Conservation (phyloP, 1,140 invertebrate species). For the Galendromus occidentalis region DNA sequence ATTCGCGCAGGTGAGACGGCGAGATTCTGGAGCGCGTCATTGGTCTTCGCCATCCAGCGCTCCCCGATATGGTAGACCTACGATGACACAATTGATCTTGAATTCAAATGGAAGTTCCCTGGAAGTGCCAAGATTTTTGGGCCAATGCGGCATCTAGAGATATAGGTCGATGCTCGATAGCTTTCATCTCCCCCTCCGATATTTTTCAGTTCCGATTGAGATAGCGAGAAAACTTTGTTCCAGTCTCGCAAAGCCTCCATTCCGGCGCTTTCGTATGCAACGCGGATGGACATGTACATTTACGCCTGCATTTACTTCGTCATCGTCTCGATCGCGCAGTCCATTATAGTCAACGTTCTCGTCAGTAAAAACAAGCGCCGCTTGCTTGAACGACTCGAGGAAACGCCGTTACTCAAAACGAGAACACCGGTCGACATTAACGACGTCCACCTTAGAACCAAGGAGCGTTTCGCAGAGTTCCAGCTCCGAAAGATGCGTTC, state of each 20-base stretch:
- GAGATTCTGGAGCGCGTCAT: background rate
- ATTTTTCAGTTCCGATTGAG: no score
- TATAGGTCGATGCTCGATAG: background rate
- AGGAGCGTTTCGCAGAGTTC: background rate
- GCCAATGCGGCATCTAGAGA: background rate
- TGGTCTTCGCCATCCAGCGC: no score
- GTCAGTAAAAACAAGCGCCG: background rate
- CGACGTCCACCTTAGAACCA: background rate
- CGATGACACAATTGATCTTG: background rate
- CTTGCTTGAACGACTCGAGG: background rate
- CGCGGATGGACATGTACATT: background rate
- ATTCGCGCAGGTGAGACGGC: background rate
- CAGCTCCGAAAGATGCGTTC: background rate
- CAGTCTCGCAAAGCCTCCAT: background rate
- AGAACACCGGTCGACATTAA: background rate
- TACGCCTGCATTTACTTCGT: background rate
- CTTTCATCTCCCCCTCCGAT: background rate
- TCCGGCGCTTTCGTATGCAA: background rate
- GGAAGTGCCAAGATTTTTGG: background rate
- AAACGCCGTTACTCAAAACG: background rate
- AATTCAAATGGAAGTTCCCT: background rate
- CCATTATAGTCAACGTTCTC: background rate
- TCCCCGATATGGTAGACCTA: background rate
- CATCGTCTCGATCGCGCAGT: background rate
- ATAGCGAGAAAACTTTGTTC: no score